Evolutionary conservation across 1,140 invertebrate genomes (phyloP).

Genomic region (Globodera ellingtonae): DNA sequence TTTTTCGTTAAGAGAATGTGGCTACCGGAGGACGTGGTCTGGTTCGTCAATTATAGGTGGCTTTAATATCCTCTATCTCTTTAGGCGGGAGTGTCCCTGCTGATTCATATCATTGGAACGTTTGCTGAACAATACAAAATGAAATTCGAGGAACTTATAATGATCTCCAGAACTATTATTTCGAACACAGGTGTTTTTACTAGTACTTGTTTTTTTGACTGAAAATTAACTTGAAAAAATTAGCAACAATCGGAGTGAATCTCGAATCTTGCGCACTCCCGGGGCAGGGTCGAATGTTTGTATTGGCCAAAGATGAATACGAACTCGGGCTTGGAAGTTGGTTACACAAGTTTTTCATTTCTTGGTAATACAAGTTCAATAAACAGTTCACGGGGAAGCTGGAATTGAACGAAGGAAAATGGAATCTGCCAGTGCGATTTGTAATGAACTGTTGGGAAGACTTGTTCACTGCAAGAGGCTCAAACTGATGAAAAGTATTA

Average conservation of each 20-base stretch:
- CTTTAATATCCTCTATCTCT: neutral
- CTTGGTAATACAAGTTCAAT: neutral
- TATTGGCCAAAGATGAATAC: constrained; percentile 74
- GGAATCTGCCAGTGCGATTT: constrained; percentile 42
- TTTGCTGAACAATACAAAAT: constrained; percentile 72
- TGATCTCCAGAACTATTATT: constrained; percentile 56
- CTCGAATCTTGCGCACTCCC: constrained; percentile 76
- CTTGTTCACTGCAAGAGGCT: constrained; percentile 36
- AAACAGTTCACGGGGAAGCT: constrained; percentile 78
- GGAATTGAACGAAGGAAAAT: constrained; percentile 76
- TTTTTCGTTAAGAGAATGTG: constrained; percentile 53
- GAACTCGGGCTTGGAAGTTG: constrained; percentile 77
- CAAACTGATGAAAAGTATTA: constrained; percentile 21
- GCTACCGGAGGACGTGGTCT: constrained; percentile 75
- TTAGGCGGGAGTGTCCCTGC: constrained; percentile 73
- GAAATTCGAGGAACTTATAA: constrained; percentile 68
- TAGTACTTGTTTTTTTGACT: constrained; percentile 44
- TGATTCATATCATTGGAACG: constrained; percentile 76
- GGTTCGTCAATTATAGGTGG: neutral
- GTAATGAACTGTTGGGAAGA: constrained; percentile 43
- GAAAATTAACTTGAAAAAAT: constrained; percentile 50
- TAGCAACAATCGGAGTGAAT: constrained; percentile 76
- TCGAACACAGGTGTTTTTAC: constrained; percentile 63
- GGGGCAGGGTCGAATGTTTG: constrained; percentile 72
- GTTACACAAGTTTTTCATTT: neutral